Evolutionary conservation across 2,888 invertebrate genomes (phyloP), one percentile per base, ranked within the genome.

Genomic region (Aphrophora alni): DNA sequence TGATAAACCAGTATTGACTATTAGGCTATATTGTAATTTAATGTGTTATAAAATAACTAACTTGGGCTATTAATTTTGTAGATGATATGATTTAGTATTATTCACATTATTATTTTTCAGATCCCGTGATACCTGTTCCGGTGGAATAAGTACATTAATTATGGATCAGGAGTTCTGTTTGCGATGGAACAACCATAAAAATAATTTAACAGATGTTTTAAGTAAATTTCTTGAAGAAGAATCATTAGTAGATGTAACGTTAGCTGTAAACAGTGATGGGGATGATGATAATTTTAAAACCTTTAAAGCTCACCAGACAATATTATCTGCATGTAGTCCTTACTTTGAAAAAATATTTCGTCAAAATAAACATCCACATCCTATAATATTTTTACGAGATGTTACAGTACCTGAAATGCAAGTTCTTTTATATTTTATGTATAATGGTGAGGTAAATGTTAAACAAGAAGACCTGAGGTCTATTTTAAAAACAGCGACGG

Each of bases 141-240:
- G 59, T 21, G 21, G 21, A 21, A 59, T 59, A 21, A 21, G 59
- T 21, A 21, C 59, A 12, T 3, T 21, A 59, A 59, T 59, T 59
- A 91, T 90, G 89, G 91, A 91, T 88, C 90, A 90, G 88, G 96
- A 96, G 92, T 97, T 96, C 91, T 96, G 96, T 91, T 93, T 97
- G 89, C 94, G 96, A 92, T 97, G 96, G 96, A 96, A 96, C 92
- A 97, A 96, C 91, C 96, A 96, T 91, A 95, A 95, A 88, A 94
- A 92, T 90, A 96, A 96, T 91, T 91, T 97, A 90, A 96, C 96
- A 88, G 96, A 96, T 90, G 96, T 96, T 88, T 92, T 96, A 87
- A 95, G 94, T 88, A 95, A 95, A 88, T 92, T 96, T 88, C 91
- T 96, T 87, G 94, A 95, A 89, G 92, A 96, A 88, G 96, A 96